Conservation (phyloP, 1,140 invertebrate genomes). For the Acromyrmex heyeri region DNA sequence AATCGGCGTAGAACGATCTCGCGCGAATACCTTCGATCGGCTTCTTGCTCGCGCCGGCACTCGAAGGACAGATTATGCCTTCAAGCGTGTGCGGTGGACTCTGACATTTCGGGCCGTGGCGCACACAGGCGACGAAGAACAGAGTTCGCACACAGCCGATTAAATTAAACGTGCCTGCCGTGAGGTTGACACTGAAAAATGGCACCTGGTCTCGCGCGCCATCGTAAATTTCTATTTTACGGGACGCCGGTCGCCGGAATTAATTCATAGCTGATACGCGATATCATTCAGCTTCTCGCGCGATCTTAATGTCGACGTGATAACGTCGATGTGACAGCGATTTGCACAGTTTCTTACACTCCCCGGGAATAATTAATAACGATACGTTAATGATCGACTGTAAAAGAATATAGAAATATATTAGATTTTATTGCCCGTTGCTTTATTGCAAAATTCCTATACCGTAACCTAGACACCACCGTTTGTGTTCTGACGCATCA, state of each 20-base stretch:
- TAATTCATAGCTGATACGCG: conserved; percentile 54
- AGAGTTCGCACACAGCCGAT: conserved; percentile 39
- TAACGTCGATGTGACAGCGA: neutral
- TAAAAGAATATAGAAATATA: neutral
- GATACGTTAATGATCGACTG: neutral
- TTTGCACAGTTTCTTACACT: neutral
- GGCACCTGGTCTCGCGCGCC: conserved; percentile 21
- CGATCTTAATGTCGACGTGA: conserved; percentile 1
- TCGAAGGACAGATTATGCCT: conserved; percentile 73
- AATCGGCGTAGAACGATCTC: conserved; percentile 65
- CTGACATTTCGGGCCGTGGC: conserved; percentile 23
- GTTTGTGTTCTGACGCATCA: conserved; percentile 11
- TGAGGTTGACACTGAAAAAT: conserved; percentile 58
- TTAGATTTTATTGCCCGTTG: neutral
- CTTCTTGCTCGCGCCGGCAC: conserved; percentile 42
- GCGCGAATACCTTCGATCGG: conserved; percentile 65
- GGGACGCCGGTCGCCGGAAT: conserved; percentile 23
- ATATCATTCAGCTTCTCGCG: conserved; percentile 23
- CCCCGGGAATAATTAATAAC: neutral
- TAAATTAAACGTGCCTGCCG: conserved; percentile 66
- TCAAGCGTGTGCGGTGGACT: conserved; percentile 36
- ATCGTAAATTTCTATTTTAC: conserved; percentile 54
- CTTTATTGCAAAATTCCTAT: neutral
- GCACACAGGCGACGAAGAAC: neutral
- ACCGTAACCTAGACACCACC: neutral